phyloP scores from a whole-genome alignment of 1,140 invertebrate genomes.

The Agrypnia vestita region DNA sequence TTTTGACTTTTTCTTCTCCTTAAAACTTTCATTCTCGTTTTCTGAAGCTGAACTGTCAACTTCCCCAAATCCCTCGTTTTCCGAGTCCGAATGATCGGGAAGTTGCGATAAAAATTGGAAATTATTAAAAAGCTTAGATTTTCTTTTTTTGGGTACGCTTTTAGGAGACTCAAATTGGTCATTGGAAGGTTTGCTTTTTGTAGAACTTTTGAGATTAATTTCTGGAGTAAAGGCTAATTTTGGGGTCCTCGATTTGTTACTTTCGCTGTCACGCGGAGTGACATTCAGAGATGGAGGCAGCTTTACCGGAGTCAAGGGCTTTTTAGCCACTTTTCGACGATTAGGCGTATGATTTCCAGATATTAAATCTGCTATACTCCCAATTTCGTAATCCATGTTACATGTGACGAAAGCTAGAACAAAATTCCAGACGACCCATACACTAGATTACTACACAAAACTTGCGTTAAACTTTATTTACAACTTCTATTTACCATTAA shows the following conservation, averaged over 20 bases:
- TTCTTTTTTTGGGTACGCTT: constrained; percentile 35
- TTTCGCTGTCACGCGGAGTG: constrained; percentile 38
- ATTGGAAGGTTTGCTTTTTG: constrained; percentile 29
- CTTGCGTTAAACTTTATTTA: no score
- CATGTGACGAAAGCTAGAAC: no score
- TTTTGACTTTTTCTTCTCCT: constrained; percentile 27
- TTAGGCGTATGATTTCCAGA: constrained; percentile 57
- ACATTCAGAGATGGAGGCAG: constrained; percentile 43
- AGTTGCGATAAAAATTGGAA: constrained; percentile 57
- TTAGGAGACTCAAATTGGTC: constrained; percentile 48
- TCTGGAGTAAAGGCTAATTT: constrained; percentile 49
- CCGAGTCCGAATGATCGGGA: constrained; percentile 51
- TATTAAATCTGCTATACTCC: constrained; percentile 59
- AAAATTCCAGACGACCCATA: no score
- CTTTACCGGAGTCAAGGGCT: constrained; percentile 52
- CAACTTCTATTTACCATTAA: no score
- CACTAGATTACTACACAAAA: no score
- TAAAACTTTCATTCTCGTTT: constrained; percentile 13
- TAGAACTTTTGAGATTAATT: constrained; percentile 1
- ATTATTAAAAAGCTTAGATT: constrained; percentile 55
- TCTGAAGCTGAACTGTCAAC: not conserved
- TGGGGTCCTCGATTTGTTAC: constrained; percentile 36
- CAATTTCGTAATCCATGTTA: constrained; percentile 59
- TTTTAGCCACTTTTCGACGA: constrained; percentile 42
- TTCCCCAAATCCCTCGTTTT: constrained; percentile 22